These are phyloP conservation scores for Parotocinclus haroldoi DNA, from an alignment of 2,797 vertebrate genomes.

Conservation along the genomic window DNA sequence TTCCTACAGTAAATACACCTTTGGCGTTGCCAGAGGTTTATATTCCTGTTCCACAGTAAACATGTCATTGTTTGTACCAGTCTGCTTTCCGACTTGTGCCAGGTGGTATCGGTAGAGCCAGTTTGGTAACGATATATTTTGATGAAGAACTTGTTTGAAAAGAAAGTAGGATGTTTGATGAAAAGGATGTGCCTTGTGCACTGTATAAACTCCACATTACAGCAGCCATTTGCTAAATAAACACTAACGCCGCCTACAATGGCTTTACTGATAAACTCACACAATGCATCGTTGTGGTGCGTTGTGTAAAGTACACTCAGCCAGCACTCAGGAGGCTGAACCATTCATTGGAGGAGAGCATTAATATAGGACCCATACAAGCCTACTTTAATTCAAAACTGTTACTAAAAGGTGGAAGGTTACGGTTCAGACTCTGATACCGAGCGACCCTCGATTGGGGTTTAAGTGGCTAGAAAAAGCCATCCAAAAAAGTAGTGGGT, in stretches of 20 bases:
- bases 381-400: constrained; percentile 36
- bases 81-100: neutral
- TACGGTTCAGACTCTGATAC: no score
- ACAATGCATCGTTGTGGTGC: no score
- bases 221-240: no score
- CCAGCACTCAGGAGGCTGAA: constrained; percentile 12
- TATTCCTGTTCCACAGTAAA: constrained; percentile 10
- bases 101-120: neutral
- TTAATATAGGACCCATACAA: constrained; percentile 28
- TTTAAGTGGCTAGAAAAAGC: no score
- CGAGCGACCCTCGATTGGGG: no score
- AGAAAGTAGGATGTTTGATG: no score
- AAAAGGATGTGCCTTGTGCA: no score
- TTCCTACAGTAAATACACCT: neutral
- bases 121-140: constrained; percentile 9
- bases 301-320: neutral
- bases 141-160: no score
- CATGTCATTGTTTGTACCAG: constrained; percentile 1
- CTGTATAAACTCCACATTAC: no score
- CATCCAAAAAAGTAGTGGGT: no score
- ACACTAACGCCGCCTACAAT: no score
- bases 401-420: constrained; percentile 42
- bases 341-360: neutral
- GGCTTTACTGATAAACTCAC: no score
- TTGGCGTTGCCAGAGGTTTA: neutral